Evolutionary conservation across 2,888 invertebrate species (phyloP).

Genomic region (Timema cristinae): DNA sequence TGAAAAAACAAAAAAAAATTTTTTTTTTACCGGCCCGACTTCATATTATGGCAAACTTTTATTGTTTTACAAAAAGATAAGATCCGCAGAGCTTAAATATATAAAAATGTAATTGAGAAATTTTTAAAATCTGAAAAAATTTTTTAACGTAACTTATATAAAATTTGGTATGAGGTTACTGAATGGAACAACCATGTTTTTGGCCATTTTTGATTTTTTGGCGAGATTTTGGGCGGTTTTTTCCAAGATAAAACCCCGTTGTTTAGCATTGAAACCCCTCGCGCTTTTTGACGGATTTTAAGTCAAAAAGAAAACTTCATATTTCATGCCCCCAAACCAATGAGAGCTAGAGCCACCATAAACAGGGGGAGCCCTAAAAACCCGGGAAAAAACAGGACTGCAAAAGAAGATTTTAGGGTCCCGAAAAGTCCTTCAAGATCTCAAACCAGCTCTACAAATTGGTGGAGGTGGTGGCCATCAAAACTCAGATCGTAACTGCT

Average conservation of each 20-base stretch:
- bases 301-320: conserved; percentile 98
- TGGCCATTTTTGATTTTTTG: conserved; percentile 90
- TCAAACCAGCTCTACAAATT: conserved; percentile 94
- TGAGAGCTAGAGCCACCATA: conserved; percentile 96
- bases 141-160: too few relatives aligned
- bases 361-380: conserved; percentile 93
- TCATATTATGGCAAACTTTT: too few relatives aligned
- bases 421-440: conserved; percentile 79
- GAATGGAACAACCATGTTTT: conserved; percentile 87
- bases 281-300: conserved; percentile 96
- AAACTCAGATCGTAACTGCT: conserved; percentile 92
- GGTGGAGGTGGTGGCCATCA: conserved; percentile 59
- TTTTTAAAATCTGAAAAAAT: too few relatives aligned
- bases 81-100: too few relatives aligned
- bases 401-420: conserved; percentile 85
- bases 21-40: too few relatives aligned
- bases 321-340: conserved; percentile 97
- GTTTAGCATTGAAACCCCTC: conserved; percentile 98
- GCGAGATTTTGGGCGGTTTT: conserved; percentile 95
- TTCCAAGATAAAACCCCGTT: conserved; percentile 95
- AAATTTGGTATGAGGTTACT: conserved; percentile 51
- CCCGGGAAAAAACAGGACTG: conserved; percentile 99
- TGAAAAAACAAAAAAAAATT: too few relatives aligned
- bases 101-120: too few relatives aligned
- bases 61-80: too few relatives aligned